phyloP scores from a whole-genome alignment of 2,797 vertebrate species.

The Gila robusta region DNA sequence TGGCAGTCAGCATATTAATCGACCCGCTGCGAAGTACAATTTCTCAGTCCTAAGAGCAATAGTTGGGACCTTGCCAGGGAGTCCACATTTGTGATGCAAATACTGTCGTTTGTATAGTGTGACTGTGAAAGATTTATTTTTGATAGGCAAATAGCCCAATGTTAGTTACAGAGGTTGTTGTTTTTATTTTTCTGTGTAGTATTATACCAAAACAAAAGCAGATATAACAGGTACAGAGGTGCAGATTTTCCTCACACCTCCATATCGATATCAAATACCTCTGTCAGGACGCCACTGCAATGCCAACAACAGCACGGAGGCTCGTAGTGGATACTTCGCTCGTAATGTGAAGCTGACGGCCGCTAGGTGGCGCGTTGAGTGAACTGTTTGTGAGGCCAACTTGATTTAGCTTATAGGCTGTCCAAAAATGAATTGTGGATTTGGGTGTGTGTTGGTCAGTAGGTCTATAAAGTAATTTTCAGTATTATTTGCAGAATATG shows the following conservation, averaged over 20 bases:
- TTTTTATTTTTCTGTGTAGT: not conserved
- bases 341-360: not conserved
- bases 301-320: slow-evolving; percentile 31
- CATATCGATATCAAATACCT: slow-evolving; percentile 27
- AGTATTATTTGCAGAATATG: slow-evolving; percentile 12
- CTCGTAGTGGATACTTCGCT: slow-evolving; percentile 13
- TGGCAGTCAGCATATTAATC: slow-evolving; percentile 43
- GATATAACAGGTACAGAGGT: not conserved
- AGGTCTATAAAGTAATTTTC: not conserved
- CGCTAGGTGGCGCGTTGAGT: slow-evolving; percentile 56
- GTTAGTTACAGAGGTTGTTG: not conserved
- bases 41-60: slow-evolving; percentile 43
- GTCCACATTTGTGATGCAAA: slow-evolving; percentile 51
- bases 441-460: not conserved
- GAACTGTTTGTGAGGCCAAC: slow-evolving; percentile 7
- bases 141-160: not conserved
- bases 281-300: slow-evolving; percentile 43
- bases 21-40: slow-evolving; percentile 32
- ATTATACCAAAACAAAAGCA: not conserved
- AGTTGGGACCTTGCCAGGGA: slow-evolving; percentile 38
- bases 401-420: not conserved
- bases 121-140: slow-evolving; percentile 13
- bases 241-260: slow-evolving; percentile 16
- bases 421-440: not conserved
- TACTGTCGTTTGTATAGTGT: slow-evolving; percentile 34